Percentiles rank a stretch among this genome's conserved stretches.
phyloP scores from a whole-genome alignment of 2,797 vertebrate species.

The Molossus molossus region DNA sequence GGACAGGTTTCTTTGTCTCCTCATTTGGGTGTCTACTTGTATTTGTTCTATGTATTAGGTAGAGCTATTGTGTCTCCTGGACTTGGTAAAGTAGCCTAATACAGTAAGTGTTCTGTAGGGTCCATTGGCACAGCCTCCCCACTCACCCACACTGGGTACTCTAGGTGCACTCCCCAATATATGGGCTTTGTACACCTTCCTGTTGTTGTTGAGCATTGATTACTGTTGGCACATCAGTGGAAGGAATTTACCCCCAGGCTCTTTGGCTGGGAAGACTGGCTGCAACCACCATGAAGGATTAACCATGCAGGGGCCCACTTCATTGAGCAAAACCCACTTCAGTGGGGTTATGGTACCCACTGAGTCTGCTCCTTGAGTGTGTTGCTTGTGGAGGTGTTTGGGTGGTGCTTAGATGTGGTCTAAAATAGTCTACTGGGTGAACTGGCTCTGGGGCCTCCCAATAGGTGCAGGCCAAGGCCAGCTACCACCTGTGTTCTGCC shows the following conservation, averaged over 20 bases:
- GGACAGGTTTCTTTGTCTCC: background rate
- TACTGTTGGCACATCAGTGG: background rate
- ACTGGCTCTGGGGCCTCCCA: background rate
- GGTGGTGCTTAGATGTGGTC: background rate
- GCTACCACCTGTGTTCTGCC: background rate
- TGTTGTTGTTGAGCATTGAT: background rate
- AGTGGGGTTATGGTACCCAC: background rate
- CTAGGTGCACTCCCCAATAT: background rate
- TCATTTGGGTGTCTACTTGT: background rate
- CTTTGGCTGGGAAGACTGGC: background rate
- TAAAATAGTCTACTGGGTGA: background rate
- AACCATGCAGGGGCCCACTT: background rate
- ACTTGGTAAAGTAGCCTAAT: background rate
- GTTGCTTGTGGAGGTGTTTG: background rate
- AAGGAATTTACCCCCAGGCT: background rate
- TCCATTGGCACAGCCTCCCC: background rate
- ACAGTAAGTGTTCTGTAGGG: too few species aligned
- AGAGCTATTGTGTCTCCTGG: background rate
- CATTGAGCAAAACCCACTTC: background rate
- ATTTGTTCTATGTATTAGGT: background rate
- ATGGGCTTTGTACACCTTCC: background rate
- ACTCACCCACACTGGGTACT: background rate
- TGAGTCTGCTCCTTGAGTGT: background rate
- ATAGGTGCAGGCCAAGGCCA: background rate
- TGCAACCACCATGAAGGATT: background rate